phyloP scores from a whole-genome alignment of 1,140 invertebrate species.

The Araneus ventricosus region DNA sequence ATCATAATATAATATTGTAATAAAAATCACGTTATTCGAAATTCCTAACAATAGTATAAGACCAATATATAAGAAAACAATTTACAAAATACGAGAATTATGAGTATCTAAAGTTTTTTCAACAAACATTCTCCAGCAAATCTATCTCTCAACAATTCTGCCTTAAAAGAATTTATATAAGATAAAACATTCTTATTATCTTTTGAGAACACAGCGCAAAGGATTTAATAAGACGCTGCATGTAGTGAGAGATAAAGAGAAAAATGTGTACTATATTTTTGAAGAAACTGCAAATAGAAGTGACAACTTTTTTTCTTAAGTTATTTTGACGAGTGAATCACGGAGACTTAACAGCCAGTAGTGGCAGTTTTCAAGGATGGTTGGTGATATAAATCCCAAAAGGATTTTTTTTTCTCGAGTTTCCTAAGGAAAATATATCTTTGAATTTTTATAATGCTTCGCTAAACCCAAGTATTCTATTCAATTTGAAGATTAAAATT shows the following conservation, averaged over 20 bases:
- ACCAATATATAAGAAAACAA: no score
- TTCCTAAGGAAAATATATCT: background rate
- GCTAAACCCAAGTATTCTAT: no score
- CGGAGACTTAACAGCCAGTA: background rate
- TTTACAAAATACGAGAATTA: no score
- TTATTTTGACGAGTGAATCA: background rate
- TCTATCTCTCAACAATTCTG: no score
- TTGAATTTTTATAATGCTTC: no score
- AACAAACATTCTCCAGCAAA: no score
- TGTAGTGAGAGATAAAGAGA: background rate
- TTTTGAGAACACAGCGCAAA: background rate
- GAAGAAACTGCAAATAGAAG: background rate
- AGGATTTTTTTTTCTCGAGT: background rate
- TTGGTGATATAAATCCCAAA: background rate
- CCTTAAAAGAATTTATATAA: background rate
- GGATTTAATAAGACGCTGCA: background rate
- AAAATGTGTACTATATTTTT: background rate
- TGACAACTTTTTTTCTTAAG: background rate
- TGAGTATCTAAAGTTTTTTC: no score
- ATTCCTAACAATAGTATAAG: no score
- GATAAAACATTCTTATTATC: background rate
- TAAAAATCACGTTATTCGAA: no score
- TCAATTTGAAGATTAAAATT: no score
- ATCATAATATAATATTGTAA: no score
- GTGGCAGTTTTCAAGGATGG: background rate